Evolutionary conservation across 92 coral and sea anemone genomes (phyloP), one percentile per base, ranked within the genome.

Genomic region (Paragorgia papillata): DNA sequence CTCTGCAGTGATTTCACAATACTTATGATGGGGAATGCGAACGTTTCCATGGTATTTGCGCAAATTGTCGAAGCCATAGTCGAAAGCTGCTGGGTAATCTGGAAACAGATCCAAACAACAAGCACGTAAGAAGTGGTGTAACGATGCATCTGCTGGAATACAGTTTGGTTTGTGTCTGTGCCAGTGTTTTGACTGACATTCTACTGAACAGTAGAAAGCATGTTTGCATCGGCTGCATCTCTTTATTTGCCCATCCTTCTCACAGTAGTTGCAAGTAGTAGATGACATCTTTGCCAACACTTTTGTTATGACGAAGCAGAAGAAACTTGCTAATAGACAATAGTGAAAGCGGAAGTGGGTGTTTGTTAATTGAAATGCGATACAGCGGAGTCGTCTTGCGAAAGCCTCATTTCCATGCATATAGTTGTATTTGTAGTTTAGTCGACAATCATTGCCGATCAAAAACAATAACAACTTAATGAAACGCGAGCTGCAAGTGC

Each of bases 41-140:
- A 67, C 79, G 55, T 80, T 32, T 8, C 81, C 81, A 19, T 85
- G 82, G 77, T 85, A 62, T 18, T 40, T 27, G 2, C 40, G 59
- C 68, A 85, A 12, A 27, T 63, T 85, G 18, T 34, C 81, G 65
- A 85, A 85, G 29, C 88, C 88, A 73, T 69, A 85, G 20, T 80
- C 85, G n/a, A 31, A 31, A 37, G 66, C 62, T 6, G 48, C 74
- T 2, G 75, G 12, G 3, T 20, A 22, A 8, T 20, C 9, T n/a
- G 88, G 85, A 2, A 51, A 61, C 10, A 25, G 12, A 51, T 84
- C 74, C 0, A 0, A 1, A 14, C 1, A 1, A 22, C 84, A 78
- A 0, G 46, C 65, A 0, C 10, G 18, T 18, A 50, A 39, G 34
- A 84, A 22, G 2, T 78, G 55, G 57, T 84, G 83, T 7, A 84